Evolutionary conservation across 2,797 vertebrate genomes (phyloP), one percentile per base, ranked within the genome.

Genomic region (Podarcis siculus): DNA sequence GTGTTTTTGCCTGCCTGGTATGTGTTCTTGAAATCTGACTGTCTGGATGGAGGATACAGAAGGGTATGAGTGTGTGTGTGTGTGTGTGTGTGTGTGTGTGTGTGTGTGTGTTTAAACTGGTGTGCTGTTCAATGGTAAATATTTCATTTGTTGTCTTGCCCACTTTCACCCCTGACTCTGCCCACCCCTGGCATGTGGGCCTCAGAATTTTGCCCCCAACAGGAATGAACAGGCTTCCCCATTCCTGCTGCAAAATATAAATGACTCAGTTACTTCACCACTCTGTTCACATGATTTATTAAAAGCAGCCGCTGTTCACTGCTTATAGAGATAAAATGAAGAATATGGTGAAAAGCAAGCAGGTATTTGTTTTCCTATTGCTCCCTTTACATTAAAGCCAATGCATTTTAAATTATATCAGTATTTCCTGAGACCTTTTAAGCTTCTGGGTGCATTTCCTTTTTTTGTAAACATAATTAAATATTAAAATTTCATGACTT

Each of bases 381-480:
- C 23, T 72, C 85, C 58, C 55, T 90, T 66, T 9, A 8, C 82
- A 91, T 82, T 83, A 83, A 80, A 66, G 4, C 9, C 72, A 78
- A 3, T 86, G 85, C 89, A 71, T 86, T 94, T 93, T 92, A 90
- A 89, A 85, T 42, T 90, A 0, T 61, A 77, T 82, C 87, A 77
- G 73, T 82, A 88, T 89, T 92, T 90, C 88, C 37, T 92, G 86
- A 90, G 91, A 82, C 69, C 90, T 88, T 69, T 82, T 79, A 90
- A 94, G 87, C 86, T 45, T 89, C 89, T 86, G 84, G 73, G 30
- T 88, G 69, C 0, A 0, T 86, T 37, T 91, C 94, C 49, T 79
- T n/a, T 86, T 91, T 94, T 58, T 79, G 86, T 87, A 92, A 94
- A 90, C 66, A 55, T 91, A 93, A 94, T 95, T 96, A 93, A 95